phyloP scores from a whole-genome alignment of 2,888 invertebrate genomes.

The Parascotia fuliginaria region DNA sequence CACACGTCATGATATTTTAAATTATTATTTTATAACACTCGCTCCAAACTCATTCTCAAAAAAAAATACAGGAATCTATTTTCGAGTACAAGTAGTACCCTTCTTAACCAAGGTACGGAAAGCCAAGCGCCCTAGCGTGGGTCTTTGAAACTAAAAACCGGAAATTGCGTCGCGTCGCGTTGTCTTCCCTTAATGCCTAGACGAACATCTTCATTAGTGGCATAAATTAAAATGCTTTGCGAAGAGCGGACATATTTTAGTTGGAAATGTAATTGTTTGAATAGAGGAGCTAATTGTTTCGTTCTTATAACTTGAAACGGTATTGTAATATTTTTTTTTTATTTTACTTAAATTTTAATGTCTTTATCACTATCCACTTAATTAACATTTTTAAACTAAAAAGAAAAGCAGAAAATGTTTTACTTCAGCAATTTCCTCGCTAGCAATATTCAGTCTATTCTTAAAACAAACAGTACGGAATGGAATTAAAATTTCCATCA shows the following conservation, averaged over 20 bases:
- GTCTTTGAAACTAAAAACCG: conserved; percentile 85
- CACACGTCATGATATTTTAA: too few species aligned
- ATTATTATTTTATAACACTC: too few species aligned
- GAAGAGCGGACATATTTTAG: conserved; percentile 15
- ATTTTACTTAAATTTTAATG: background rate
- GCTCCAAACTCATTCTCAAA: background rate
- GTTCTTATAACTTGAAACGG: background rate
- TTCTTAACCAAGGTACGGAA: conserved; percentile 55
- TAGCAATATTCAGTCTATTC: conserved; percentile 49
- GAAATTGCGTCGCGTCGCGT: conserved; percentile 79
- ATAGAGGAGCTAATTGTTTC: background rate
- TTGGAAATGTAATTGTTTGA: conserved; percentile 20
- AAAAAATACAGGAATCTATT: background rate
- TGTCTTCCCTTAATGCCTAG: conserved; percentile 72
- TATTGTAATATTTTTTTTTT: background rate
- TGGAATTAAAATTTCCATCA: conserved; percentile 65
- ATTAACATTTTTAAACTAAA: conserved; percentile 18
- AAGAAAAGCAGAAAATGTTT: conserved; percentile 2
- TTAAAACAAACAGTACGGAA: conserved; percentile 53
- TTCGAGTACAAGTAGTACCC: conserved; percentile 53
- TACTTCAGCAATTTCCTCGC: conserved; percentile 33
- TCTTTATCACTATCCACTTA: conserved; percentile 1
- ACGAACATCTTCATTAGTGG: conserved; percentile 76
- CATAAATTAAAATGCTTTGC: conserved; percentile 71
- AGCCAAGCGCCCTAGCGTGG: conserved; percentile 49